Percentiles rank a stretch among this genome's conserved stretches.
Evolutionary conservation across 2,888 invertebrate genomes (phyloP).

Genomic region (Lysandra bellargus): DNA sequence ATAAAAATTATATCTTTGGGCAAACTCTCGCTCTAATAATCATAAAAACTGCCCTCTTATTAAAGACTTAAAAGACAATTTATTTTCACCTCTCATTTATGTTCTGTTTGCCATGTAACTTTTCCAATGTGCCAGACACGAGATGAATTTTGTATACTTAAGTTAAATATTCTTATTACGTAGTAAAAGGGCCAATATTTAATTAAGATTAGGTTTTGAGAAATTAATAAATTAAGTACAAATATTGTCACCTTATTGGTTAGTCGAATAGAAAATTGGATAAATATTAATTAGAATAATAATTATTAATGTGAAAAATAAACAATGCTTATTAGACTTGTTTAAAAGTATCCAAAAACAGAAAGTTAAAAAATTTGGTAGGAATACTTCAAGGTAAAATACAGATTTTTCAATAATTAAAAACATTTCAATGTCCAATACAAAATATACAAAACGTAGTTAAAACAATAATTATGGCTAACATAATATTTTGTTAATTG

Average conservation of each 20-base stretch:
- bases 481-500: not conserved
- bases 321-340: not conserved
- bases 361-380: not conserved
- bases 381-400: not conserved
- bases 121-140: no score
- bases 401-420: not conserved
- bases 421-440: not conserved
- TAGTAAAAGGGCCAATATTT: no score
- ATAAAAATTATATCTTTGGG: not conserved
- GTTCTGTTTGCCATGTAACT: no score
- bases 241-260: not conserved
- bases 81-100: not conserved
- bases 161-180: no score
- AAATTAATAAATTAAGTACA: slow-evolving; percentile 20
- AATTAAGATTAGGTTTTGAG: not conserved
- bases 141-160: no score
- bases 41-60: not conserved
- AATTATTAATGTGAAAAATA: not conserved
- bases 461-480: not conserved
- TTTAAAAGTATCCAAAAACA: not conserved
- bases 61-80: not conserved
- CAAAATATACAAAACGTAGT: not conserved
- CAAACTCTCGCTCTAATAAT: slow-evolving; percentile 4
- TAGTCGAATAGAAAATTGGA: not conserved
- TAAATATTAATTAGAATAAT: no score